Conservation (phyloP, 2,888 invertebrate species). For the Amblyjoppa fuscipennis region DNA sequence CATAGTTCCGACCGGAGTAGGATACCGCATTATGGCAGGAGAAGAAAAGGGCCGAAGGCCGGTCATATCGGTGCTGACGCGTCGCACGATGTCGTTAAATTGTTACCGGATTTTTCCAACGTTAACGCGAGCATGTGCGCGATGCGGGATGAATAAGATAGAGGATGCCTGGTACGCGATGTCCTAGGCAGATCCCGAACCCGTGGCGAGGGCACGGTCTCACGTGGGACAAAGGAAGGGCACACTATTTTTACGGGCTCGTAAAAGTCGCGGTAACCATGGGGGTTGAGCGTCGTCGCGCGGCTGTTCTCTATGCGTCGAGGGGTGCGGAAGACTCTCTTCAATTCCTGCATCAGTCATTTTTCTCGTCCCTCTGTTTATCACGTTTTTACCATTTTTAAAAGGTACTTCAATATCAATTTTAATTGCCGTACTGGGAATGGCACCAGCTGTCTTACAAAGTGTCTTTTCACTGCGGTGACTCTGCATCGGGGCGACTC, state of each 20-base stretch:
- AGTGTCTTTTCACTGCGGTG: neutral
- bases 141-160: conserved; percentile 43
- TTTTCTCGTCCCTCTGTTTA: conserved; percentile 29
- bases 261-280: conserved; percentile 68
- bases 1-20: conserved; percentile 36
- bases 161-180: conserved; percentile 33
- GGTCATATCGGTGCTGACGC: conserved; percentile 47
- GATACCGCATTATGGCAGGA: conserved; percentile 35
- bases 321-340: conserved; percentile 33
- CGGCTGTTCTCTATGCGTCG: conserved; percentile 27
- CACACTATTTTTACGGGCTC: conserved; percentile 73
- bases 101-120: conserved; percentile 65
- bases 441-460: neutral
- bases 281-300: conserved; percentile 43
- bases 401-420: neutral
- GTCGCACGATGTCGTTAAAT: conserved; percentile 65
- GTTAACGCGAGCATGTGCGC: conserved; percentile 44
- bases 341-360: conserved; percentile 42
- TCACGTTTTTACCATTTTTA: neutral
- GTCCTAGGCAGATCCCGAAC: conserved; percentile 47
- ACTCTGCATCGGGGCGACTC: neutral
- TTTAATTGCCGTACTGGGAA: neutral
- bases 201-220: conserved; percentile 67
- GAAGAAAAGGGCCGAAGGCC: conserved; percentile 52
- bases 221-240: conserved; percentile 79